Percentiles rank a stretch among this genome's conserved stretches.
Conservation (phyloP, 2,888 invertebrate species). For the Magallana nippona region DNA sequence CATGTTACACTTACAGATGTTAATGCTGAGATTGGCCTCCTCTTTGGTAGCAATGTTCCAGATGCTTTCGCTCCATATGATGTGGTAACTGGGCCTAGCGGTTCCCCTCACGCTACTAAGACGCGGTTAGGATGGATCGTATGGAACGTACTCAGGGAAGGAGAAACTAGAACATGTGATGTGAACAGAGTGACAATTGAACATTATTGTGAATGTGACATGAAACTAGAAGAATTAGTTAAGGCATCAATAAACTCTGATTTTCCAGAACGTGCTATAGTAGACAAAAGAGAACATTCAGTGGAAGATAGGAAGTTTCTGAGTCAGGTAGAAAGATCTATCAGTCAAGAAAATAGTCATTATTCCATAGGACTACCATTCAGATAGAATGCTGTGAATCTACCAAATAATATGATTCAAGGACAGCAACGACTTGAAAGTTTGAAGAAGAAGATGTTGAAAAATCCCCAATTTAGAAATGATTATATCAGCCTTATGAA, state of each 20-base stretch:
- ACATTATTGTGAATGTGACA: conserved; percentile 29
- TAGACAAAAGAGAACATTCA: conserved; percentile 45
- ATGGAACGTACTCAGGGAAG: conserved; percentile 49
- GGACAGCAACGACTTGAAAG: conserved; percentile 39
- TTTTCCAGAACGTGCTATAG: conserved; percentile 48
- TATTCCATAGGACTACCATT: conserved; percentile 43
- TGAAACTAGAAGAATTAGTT: conserved; percentile 45
- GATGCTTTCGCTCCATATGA: conserved; percentile 52
- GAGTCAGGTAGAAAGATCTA: conserved; percentile 9
- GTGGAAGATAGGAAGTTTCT: conserved; percentile 41
- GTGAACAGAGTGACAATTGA: conserved; percentile 42
- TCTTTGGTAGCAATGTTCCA: conserved; percentile 49
- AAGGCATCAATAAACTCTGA: conserved; percentile 48
- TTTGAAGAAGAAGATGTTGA: conserved; percentile 38
- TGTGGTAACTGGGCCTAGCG: conserved; percentile 48
- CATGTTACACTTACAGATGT: conserved; percentile 39
- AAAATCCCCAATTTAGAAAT: conserved; percentile 37
- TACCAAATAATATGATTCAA: conserved; percentile 42
- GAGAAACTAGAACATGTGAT: not conserved
- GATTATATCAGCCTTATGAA: conserved; percentile 51
- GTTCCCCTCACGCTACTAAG: conserved; percentile 47
- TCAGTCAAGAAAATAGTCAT: conserved; percentile 19
- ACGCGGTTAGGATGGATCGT: conserved; percentile 48
- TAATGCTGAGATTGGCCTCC: conserved; percentile 46
- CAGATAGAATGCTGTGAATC: conserved; percentile 1